Conservation (phyloP, 2,113 vertebrate genomes). For the Synchiropus splendidus region DNA sequence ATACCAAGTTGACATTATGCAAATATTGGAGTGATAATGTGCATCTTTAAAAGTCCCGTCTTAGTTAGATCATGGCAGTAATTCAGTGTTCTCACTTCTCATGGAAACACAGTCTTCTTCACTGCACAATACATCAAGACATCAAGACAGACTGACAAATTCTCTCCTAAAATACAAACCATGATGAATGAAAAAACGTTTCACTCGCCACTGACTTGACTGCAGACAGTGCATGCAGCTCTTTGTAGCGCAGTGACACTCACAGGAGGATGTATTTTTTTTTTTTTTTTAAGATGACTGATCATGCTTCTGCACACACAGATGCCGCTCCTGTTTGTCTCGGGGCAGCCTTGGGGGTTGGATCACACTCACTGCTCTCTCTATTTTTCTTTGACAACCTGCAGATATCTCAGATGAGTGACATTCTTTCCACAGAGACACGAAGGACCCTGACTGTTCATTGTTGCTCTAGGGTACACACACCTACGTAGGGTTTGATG, state of each 20-base stretch:
- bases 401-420: constrained; percentile 84
- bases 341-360: constrained; percentile 68
- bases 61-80: too few relatives aligned
- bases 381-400: constrained; percentile 83
- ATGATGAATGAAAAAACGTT: constrained; percentile 77
- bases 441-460: constrained; percentile 21
- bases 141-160: too few relatives aligned
- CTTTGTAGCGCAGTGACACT: constrained; percentile 59
- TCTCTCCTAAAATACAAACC: too few relatives aligned
- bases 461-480: too few relatives aligned
- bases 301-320: constrained; percentile 75
- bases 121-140: too few relatives aligned
- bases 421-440: constrained; percentile 49
- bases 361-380: constrained; percentile 65
- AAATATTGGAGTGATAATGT: too few relatives aligned
- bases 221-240: constrained; percentile 69
- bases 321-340: constrained; percentile 88
- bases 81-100: too few relatives aligned
- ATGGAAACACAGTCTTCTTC: too few relatives aligned
- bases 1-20: too few relatives aligned
- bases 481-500: too few relatives aligned
- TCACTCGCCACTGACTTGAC: constrained; percentile 79
- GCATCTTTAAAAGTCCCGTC: too few relatives aligned
- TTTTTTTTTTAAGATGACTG: constrained; percentile 90
- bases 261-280: constrained; percentile 82